These are phyloP conservation scores for Gadus macrocephalus DNA, from an alignment of 2,113 vertebrate genomes.

Conservation along the genomic window DNA sequence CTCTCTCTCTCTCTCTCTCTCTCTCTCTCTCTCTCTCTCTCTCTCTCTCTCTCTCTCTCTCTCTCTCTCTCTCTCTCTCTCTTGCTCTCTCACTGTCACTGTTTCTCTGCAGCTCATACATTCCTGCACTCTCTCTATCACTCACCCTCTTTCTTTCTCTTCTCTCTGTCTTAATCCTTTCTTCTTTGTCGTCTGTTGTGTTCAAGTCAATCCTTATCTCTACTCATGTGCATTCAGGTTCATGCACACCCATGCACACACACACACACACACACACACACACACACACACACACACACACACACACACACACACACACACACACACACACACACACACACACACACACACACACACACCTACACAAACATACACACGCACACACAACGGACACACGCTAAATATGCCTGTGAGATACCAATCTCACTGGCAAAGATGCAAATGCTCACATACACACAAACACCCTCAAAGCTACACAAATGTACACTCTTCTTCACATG, in stretches of 20 bases:
- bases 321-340: no score
- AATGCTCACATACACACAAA: slow-evolving; percentile 21
- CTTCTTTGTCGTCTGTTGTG: slow-evolving; percentile 10
- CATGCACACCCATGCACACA: no score
- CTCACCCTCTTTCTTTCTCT: slow-evolving; percentile 44
- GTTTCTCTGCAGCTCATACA: not conserved
- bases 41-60: slow-evolving; percentile 42
- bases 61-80: slow-evolving; percentile 10
- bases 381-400: no score
- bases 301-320: no score
- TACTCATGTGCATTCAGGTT: no score
- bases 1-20: slow-evolving; percentile 25
- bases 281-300: no score
- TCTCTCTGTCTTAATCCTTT: slow-evolving; percentile 31
- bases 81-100: slow-evolving; percentile 23
- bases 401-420: no score
- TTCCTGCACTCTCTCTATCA: slow-evolving; percentile 30
- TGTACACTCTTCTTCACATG: not conserved
- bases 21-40: slow-evolving; percentile 41
- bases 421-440: not conserved
- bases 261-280: no score
- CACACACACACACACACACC: no score
- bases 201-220: not conserved
- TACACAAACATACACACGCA: no score
- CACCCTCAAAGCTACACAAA: slow-evolving; percentile 4